Evolutionary conservation across 2,888 invertebrate species (phyloP).

Genomic region (Pediacus dermestoides): DNA sequence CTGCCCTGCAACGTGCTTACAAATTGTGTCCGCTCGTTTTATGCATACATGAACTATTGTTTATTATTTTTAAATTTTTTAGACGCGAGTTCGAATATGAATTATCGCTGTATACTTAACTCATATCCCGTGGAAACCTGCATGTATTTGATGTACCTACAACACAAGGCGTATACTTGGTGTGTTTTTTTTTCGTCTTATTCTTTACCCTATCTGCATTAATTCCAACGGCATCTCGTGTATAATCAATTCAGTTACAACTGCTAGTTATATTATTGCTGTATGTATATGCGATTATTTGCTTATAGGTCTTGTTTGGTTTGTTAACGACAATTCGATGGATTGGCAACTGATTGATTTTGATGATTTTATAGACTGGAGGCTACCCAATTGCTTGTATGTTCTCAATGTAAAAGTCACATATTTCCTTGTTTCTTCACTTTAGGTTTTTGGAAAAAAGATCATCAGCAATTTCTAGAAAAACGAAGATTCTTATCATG

Average conservation of each 20-base stretch:
- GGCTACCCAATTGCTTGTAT: no score
- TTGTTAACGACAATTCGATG: no score
- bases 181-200: background rate
- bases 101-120: conserved; percentile 43
- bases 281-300: no score
- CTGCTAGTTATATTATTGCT: no score
- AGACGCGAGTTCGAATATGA: conserved; percentile 40
- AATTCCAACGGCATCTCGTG: conserved; percentile 14
- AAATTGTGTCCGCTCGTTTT: conserved; percentile 46
- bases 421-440: no score
- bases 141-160: conserved; percentile 26
- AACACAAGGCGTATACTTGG: background rate
- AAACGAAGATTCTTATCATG: no score
- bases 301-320: no score
- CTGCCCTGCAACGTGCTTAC: conserved; percentile 41
- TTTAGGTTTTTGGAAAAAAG: no score
- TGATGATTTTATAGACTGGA: no score
- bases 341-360: no score
- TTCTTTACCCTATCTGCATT: conserved; percentile 16
- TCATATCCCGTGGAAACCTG: conserved; percentile 38
- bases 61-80: conserved; percentile 42
- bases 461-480: no score
- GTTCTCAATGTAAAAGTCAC: no score
- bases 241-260: conserved; percentile 15
- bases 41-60: conserved; percentile 48